Conservation (phyloP, 2,888 invertebrate species). For the Amphipoea oculea region DNA sequence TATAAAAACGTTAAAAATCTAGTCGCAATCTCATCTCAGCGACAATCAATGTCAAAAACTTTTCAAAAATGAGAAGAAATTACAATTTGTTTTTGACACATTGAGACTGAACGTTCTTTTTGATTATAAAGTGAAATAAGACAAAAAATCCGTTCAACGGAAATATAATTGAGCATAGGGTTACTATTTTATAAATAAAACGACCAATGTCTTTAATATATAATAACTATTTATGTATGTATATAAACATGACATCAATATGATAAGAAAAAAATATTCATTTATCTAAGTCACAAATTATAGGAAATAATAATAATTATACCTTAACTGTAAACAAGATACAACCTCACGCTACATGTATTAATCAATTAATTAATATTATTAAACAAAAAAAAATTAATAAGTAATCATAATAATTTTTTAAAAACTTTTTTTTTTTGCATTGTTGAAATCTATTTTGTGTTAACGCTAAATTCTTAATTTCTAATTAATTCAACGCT, state of each 20-base stretch:
- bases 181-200: conserved; percentile 78
- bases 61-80: no score
- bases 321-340: conserved; percentile 83
- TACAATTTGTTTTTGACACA: no score
- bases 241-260: conserved; percentile 89
- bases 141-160: background rate
- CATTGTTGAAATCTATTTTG: conserved; percentile 77
- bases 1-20: no score
- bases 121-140: no score
- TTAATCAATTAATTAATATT: conserved; percentile 71
- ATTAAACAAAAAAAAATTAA: conserved; percentile 59
- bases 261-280: conserved; percentile 87
- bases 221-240: conserved; percentile 91
- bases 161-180: no score
- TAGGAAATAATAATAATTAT: conserved; percentile 77
- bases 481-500: conserved; percentile 78
- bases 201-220: conserved; percentile 84
- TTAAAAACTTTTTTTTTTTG: conserved; percentile 69
- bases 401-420: conserved; percentile 73
- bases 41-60: no score
- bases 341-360: conserved; percentile 89
- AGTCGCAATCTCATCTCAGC: no score
- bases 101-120: background rate
- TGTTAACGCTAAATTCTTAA: conserved; percentile 79
- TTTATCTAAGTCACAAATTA: conserved; percentile 87